Base-by-base conservation (phyloP, 2,797 vertebrate genomes). In the Diplodus sargus region DNA sequence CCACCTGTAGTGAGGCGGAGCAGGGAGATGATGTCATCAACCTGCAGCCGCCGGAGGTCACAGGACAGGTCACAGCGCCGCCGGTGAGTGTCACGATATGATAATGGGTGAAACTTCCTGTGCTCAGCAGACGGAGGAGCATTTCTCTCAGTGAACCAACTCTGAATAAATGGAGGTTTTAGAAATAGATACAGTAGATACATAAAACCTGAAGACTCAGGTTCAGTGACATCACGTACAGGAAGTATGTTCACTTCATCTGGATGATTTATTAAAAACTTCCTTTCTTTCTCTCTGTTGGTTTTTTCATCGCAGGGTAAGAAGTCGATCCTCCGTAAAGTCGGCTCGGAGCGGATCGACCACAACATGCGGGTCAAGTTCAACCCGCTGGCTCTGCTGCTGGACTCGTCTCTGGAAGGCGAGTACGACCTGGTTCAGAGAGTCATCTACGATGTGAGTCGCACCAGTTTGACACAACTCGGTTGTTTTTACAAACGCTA, bases 341-440 rank as follows among this genome's bases (percentile, higher is more conserved):
- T 71, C 0, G 95, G 93, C 9, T 97, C 97, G 0, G 97, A 96
- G 70, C 93, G 96, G 56, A 95, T 95, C 17, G 89, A 91, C 11
- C 96, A 95, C 4, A 91, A 93, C 47, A 94, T 96, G 95, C 91
- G 97, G 74, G 97, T 99, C 67, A 96, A 95, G 76, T 99, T 99
- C 92, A 98, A 98, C 90, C 97, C 98, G 2, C 94, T 99, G 0
- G 97, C 97, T 0, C 93, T 99, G 80, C 95, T 99, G 64, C 94
- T 99, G 64, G 98, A 99, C 87, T 96, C 97, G 0, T 98, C 98
- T 42, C 93, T 99, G 91, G 98, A 99, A 91, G 98, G 98, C 20
- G 98, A 99, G 83, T 99, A 97, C 77, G 97, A 99, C 91, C 96
- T 99, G 0, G 98, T 99, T 51, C 98, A 99, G 92, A 96, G 98